Conservation (phyloP, 2,888 invertebrate species). For the Ferrisia virgata region DNA sequence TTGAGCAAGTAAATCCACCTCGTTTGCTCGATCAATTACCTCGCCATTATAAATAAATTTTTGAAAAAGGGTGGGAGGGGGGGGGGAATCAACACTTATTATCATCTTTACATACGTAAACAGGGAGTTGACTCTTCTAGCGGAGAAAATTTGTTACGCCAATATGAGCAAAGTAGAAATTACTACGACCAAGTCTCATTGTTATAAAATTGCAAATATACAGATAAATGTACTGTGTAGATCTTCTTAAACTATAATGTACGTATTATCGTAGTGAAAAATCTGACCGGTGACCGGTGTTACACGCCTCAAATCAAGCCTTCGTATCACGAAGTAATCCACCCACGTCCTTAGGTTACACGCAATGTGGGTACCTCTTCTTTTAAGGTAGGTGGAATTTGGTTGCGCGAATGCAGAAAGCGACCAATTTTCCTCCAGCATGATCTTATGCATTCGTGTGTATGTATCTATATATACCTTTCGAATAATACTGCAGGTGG, state of each 20-base stretch:
- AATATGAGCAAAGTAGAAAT: background rate
- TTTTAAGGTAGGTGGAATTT: background rate
- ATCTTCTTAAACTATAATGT: background rate
- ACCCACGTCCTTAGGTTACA: background rate
- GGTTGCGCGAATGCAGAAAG: background rate
- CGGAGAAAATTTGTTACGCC: slow-evolving; percentile 18
- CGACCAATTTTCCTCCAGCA: background rate
- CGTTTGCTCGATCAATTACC: background rate
- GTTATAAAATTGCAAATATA: background rate
- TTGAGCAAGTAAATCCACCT: background rate
- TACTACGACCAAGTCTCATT: background rate
- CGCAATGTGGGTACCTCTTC: background rate
- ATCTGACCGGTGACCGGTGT: background rate
- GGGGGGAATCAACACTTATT: too few species aligned
- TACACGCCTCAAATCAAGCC: background rate
- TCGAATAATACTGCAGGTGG: too few species aligned
- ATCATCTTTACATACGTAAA: background rate
- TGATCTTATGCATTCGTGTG: too few species aligned
- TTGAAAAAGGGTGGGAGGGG: too few species aligned
- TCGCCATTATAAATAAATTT: background rate
- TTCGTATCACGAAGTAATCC: background rate
- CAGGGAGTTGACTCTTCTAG: background rate
- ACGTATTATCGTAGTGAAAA: background rate
- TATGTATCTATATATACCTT: too few species aligned
- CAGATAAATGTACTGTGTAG: too few species aligned